These are phyloP conservation scores for Diorhabda elongata DNA, from an alignment of 1,140 invertebrate species.

Conservation along the genomic window DNA sequence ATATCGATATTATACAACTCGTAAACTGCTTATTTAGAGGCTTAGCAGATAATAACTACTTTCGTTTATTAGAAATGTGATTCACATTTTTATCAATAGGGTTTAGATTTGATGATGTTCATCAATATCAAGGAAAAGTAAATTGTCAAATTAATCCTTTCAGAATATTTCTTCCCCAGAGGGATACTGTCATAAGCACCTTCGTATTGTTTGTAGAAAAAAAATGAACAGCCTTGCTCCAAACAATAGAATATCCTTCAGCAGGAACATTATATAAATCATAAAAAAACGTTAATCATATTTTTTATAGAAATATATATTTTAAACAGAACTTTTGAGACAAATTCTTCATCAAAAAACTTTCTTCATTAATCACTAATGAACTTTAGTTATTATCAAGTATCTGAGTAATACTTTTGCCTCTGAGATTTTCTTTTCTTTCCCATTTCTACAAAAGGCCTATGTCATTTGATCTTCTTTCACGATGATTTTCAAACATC, in stretches of 20 bases:
- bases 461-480: not conserved
- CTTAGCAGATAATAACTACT: no score
- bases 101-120: no score
- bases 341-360: not conserved
- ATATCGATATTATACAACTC: no score
- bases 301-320: not conserved
- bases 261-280: not conserved
- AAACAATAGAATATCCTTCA: not conserved
- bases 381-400: not conserved
- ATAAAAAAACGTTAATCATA: not conserved
- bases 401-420: conserved; percentile 7
- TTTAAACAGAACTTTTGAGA: conserved; percentile 6
- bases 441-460: no score
- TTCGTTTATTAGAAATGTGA: no score
- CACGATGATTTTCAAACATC: not conserved
- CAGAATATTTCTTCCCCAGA: conserved; percentile 3
- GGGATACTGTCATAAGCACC: conserved; percentile 1
- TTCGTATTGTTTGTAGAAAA: conserved; percentile 5
- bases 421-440: not conserved
- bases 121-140: no score
- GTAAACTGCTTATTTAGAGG: no score
- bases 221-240: not conserved
- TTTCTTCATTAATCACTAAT: not conserved
- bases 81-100: no score
- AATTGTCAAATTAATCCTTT: not conserved